A percentile compares a stretch with the other conserved stretches of the same genome.
These are phyloP conservation scores for Drosophila repletoides DNA, from an alignment of 1,140 invertebrate genomes.

Conservation along the genomic window DNA sequence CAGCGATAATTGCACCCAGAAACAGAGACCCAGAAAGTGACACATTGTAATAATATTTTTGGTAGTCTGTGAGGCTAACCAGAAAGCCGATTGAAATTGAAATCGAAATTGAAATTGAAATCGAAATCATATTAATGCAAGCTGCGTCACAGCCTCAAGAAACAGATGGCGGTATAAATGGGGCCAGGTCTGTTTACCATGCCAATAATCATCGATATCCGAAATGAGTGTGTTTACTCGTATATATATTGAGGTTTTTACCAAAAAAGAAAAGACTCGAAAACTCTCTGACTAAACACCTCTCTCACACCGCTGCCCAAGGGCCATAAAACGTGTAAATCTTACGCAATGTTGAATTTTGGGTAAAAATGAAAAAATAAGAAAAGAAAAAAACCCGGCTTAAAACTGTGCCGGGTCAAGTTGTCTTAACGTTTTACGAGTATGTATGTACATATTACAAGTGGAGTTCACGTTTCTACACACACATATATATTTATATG, in stretches of 20 bases:
- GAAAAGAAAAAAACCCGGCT: conserved; percentile 19
- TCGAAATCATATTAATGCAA: conserved; percentile 23
- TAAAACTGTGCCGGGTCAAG: conserved; percentile 39
- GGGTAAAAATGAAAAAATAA: conserved; percentile 5
- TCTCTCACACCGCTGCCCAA: neutral
- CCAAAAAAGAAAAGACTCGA: too few relatives aligned
- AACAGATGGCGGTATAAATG: conserved; percentile 18
- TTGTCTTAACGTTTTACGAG: conserved; percentile 20
- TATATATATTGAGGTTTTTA: conserved; percentile 23
- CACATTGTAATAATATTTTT: conserved; percentile 1
- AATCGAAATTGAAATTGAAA: conserved; percentile 28
- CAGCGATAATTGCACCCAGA: neutral
- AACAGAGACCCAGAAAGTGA: neutral
- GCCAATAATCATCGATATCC: conserved; percentile 27
- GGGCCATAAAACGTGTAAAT: conserved; percentile 19
- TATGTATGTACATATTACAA: conserved; percentile 12
- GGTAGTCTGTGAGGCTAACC: neutral
- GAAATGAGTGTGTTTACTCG: conserved; percentile 25
- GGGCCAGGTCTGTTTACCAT: conserved; percentile 16
- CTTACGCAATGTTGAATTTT: conserved; percentile 40
- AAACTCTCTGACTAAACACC: conserved; percentile 8
- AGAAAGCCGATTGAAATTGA: conserved; percentile 24
- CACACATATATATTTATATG: neutral
- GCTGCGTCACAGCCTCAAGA: conserved; percentile 17
- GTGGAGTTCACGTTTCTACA: neutral